Evolutionary conservation across 2,113 vertebrate species (phyloP), one percentile per base, ranked within the genome.

Genomic region (Xyrauchen texanus): DNA sequence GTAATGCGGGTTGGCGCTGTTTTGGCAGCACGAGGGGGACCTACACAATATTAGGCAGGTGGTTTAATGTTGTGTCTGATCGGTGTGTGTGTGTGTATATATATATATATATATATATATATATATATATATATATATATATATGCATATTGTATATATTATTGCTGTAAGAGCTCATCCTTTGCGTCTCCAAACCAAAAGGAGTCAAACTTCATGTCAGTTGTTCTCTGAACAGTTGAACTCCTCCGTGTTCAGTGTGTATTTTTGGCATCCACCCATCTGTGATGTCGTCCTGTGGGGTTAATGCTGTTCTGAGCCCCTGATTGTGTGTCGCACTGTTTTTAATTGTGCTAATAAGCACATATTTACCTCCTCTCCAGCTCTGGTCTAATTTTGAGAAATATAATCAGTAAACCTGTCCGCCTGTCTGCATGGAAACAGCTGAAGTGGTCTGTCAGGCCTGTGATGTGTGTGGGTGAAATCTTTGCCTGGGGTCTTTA

Each of bases 331-430:
- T 74, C 84, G 83, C 8, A 63, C 84, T 86, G 87, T 79, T 88
- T 74, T 90, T 92, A 91, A 91, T 92, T 92, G 89, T 87, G 78
- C 83, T 65, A 79, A 88, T 89, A 87, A 85, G 80, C 67, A 79
- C 52, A 81, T 81, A 86, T 87, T 87, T 83, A 87, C 86, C 83
- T 83, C 84, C 78, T 85, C 89, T 87, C 84, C 84, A 85, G 83
- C 61, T 76, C 83, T 83, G 53, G 12, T 85, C 80, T 79, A 58
- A 80, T 86, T 88, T 88, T 88, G 86, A 87, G 88, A 87, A 90
- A 85, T 74, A 77, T 66, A 76, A 72, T 72, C 70, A 47, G 44
- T 7, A 72, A 60, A 72, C 44, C 70, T 60, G 55, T 47, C 60
- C 76, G 74, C 77, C 79, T 10, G 55, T 86, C 85, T 34, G 21